phyloP scores from a whole-genome alignment of 2,888 invertebrate species.

The Archips crataeganus region DNA sequence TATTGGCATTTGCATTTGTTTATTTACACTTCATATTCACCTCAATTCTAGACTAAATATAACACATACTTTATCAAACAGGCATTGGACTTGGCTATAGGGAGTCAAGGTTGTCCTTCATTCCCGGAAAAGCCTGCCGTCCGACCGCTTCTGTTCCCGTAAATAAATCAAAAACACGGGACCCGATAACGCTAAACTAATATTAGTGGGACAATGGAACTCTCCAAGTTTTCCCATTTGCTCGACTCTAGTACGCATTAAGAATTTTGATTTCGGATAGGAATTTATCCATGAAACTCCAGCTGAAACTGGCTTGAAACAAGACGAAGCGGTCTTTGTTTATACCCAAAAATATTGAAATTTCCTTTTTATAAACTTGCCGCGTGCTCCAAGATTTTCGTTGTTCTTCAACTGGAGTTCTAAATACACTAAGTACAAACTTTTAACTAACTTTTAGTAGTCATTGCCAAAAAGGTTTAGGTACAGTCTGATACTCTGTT shows the following conservation, averaged over 20 bases:
- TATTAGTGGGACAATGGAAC: slow-evolving; percentile 31
- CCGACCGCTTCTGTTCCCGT: slow-evolving; percentile 13
- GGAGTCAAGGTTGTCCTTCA: slow-evolving; percentile 37
- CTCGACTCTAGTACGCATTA: slow-evolving; percentile 17
- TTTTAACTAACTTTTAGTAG: background rate
- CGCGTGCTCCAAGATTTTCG: background rate
- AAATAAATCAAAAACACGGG: slow-evolving; percentile 38
- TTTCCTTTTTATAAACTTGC: background rate
- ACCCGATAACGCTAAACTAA: slow-evolving; percentile 31
- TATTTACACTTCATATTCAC: background rate
- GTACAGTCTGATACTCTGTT: no score
- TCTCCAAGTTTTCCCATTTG: slow-evolving; percentile 36
- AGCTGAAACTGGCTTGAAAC: no score
- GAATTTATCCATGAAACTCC: background rate
- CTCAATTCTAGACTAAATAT: background rate
- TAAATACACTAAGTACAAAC: background rate
- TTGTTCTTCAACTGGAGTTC: background rate
- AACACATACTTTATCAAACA: background rate
- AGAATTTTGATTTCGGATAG: slow-evolving; percentile 31
- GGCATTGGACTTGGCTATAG: background rate
- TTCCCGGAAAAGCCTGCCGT: slow-evolving; percentile 8
- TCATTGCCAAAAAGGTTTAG: background rate
- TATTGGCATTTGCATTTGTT: no score
- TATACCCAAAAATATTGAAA: no score
- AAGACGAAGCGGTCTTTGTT: background rate